Evolutionary conservation across 1,140 invertebrate genomes (phyloP), one percentile per base, ranked within the genome.

Genomic region (Pygmarrhopalites habei): DNA sequence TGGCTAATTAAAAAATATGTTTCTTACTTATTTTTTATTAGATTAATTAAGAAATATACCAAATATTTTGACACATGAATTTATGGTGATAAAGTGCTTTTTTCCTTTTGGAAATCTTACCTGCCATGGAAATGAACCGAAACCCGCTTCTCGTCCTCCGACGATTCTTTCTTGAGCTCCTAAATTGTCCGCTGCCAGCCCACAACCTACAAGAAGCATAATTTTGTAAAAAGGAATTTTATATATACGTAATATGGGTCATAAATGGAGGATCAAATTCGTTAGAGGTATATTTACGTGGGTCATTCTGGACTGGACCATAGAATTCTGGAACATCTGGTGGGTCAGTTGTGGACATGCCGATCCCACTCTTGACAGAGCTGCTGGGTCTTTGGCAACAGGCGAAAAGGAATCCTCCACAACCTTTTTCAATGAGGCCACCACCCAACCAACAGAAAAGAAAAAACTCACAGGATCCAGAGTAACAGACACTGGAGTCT

Each of bases 111-210:
- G n/a, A n/a, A n/a, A n/a, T n/a, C n/a, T n/a, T 74, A 85, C 84
- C 82, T 94, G 91, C 92, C 92, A 95, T 29, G 92, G 92, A 76
- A 95, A 95, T 59, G 88, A 90, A 46, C 91, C 92, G 75, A 95
- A 95, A 14, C 66, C 66, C 26, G 66, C 66, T 52, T 68, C 66
- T 47, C 56, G 28, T 1, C 92, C 92, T 5, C 92, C 92, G 44
- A 95, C 92, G 65, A 95, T 94, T 71, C 92, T 79, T 28, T 90
- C 81, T 72, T 92, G 90, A 1, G 89, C 91, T 63, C 85, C 87
- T 73, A 72, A 74, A 72, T 90, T 90, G 62, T 82, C 82, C 28
- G 84, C 82, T 25, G 89, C 88, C 71, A 92, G 85, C 28, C 90
- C 90, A 76, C 90, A 94, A 71, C 86, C 89, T 92, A 30, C 32